Base-by-base conservation (phyloP, 1,140 invertebrate species). In the Eciton burchellii region DNA sequence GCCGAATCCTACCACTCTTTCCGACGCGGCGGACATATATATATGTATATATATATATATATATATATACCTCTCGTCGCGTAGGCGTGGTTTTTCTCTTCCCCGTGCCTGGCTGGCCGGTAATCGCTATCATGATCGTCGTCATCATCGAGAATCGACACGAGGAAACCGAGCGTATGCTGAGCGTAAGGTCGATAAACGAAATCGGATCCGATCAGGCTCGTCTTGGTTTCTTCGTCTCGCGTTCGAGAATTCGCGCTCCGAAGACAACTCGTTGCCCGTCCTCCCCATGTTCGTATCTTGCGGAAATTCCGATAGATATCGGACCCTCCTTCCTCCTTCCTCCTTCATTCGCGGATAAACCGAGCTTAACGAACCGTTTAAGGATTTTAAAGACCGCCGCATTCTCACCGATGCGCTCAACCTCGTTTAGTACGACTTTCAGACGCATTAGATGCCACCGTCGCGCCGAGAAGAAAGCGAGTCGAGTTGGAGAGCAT, bases 81-180 rank as follows among this genome's bases (percentile, higher is more conserved):
- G 35, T 66, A 66, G 74, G 74, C 74, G 74, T 77, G 73, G 73
- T 76, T 76, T 54, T 76, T 49, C 19, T 14, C 0, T 21, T 35
- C 41, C 26, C 43, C 6, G 26, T 5, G 0, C 19, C n/a, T n/a
- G n/a, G n/a, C 14, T 45, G 45, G 5, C 35, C n/a, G 35, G 0
- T 3, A 26, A 49, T 66, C n/a, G 21, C 21, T 14, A 21, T 19
- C 41, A 49, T 24, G 43, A 14, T 35, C 14, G 26, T 29, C 12
- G 16, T 1, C 16, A 21, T 59, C 12, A 29, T 6, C n/a, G 4
- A 26, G 3, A 5, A 4, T 65, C 1, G 9, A 45, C 6, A 19
- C n/a, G 29, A 14, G 12, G 65, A 29, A 19, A 29, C 9, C 1
- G 16, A 63, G n/a, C 16, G 8, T 19, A 6, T 1, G 19, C 12